These are phyloP conservation scores for Natrix natrix DNA, from an alignment of 2,797 vertebrate species.

Conservation along the genomic window DNA sequence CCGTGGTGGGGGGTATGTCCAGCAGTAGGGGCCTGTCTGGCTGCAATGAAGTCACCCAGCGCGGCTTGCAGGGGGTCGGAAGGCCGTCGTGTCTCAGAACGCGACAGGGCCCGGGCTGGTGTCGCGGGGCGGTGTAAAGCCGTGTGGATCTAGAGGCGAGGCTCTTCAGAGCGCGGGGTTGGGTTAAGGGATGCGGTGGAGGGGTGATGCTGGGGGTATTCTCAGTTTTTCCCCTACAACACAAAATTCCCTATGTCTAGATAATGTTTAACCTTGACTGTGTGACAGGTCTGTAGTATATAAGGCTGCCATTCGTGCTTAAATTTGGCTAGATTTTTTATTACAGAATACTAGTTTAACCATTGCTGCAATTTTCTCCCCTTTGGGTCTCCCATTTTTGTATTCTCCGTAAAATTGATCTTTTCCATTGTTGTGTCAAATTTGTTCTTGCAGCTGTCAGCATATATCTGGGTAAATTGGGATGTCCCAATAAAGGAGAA, in stretches of 20 bases:
- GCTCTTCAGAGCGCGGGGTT: no score
- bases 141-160: no score
- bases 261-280: neutral
- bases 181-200: no score
- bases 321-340: neutral
- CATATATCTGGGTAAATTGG: neutral
- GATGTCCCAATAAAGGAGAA: neutral
- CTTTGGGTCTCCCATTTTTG: neutral
- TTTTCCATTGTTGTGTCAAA: neutral
- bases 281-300: neutral
- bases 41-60: no score
- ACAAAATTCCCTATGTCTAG: neutral
- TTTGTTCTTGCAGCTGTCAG: neutral
- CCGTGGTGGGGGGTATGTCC: no score
- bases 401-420: neutral
- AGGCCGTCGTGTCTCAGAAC: no score
- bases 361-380: neutral
- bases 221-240: neutral
- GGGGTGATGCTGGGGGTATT: no score
- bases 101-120: no score
- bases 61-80: no score
- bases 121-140: no score
- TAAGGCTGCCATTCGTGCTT: neutral
- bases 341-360: neutral
- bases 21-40: no score